phyloP scores from a whole-genome alignment of 2,888 invertebrate genomes.

The Drosophila affinis region DNA sequence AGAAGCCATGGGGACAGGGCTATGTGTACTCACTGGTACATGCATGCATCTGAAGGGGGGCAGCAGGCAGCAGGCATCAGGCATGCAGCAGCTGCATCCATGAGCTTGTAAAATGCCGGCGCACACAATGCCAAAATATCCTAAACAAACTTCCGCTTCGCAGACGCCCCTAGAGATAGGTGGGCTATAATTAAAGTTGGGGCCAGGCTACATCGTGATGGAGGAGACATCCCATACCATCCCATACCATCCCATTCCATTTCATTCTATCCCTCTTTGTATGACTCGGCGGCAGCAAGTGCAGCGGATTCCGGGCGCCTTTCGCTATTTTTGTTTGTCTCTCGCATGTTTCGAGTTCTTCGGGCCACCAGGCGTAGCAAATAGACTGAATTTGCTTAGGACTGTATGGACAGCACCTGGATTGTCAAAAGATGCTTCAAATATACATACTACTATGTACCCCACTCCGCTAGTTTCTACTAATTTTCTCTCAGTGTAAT shows the following conservation, averaged over 20 bases:
- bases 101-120: slow-evolving; percentile 42
- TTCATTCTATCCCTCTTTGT: not conserved
- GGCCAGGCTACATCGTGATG: not conserved
- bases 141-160: slow-evolving; percentile 73
- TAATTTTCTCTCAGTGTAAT: slow-evolving; percentile 1
- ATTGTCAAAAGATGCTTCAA: not conserved
- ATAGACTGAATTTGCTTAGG: not conserved
- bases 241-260: not conserved
- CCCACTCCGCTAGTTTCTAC: not conserved
- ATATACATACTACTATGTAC: not conserved
- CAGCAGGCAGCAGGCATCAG: slow-evolving; percentile 22
- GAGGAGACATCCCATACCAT: not conserved
- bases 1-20: slow-evolving; percentile 13
- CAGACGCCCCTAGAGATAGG: slow-evolving; percentile 49
- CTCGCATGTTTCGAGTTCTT: slow-evolving; percentile 6
- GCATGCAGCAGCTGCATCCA: slow-evolving; percentile 31
- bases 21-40: not conserved
- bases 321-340: slow-evolving; percentile 37
- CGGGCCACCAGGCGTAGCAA: slow-evolving; percentile 3
- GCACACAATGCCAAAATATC: slow-evolving; percentile 62
- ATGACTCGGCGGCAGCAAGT: slow-evolving; percentile 20
- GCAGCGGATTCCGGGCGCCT: slow-evolving; percentile 27
- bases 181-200: slow-evolving; percentile 63
- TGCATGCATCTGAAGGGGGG: slow-evolving; percentile 4
- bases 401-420: not conserved